Evolutionary conservation across 2,888 invertebrate genomes (phyloP), one percentile per base, ranked within the genome.

Genomic region (Pollenia griseotomentosa): DNA sequence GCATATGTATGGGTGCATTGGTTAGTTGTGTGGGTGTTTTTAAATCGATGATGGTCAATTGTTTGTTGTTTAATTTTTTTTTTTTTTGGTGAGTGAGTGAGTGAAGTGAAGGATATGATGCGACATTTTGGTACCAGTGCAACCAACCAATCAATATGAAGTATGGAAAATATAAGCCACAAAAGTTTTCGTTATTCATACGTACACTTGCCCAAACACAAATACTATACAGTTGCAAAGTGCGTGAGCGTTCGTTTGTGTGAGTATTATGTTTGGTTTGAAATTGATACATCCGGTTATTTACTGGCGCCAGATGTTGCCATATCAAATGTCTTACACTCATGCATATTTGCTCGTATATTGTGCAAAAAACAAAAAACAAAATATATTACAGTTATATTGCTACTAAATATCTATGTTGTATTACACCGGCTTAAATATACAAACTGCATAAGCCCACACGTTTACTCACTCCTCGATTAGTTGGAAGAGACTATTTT

Each of bases 281-380:
- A 79, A 87, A 84, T 87, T 84, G 73, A 82, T 87, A 70, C 78
- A 87, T 87, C 87, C 81, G 81, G 87, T 87, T 87, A 87, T 87
- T 84, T 87, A 88, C 86, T 88, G 88, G 88, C 82, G 74, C 84
- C 88, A 88, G 84, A 84, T 88, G 88, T 84, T 88, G 75, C 88
- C 88, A 88, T 84, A 81, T 82, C 66, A 86, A 86, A 74, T 79
- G 74, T 46, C 63, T 75, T 65, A 73, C 33, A 63, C 48, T 40
- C 48, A 14, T 53, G 42, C 48, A 70, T 53, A 63, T 73, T 12
- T 11, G 59, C 10, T 65, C 48, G 33, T 55, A 33, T 66, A 44
- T 82, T 48, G 8, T n/a, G 33, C 33, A 33, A n/a, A 53, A 46
- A 10, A 70, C 46, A 53, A 10, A 2, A 70, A 70, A 42, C 14